Evolutionary conservation across 1,140 invertebrate species (phyloP), one percentile per base, ranked within the genome.

Genomic region (Palaemon carinicauda): DNA sequence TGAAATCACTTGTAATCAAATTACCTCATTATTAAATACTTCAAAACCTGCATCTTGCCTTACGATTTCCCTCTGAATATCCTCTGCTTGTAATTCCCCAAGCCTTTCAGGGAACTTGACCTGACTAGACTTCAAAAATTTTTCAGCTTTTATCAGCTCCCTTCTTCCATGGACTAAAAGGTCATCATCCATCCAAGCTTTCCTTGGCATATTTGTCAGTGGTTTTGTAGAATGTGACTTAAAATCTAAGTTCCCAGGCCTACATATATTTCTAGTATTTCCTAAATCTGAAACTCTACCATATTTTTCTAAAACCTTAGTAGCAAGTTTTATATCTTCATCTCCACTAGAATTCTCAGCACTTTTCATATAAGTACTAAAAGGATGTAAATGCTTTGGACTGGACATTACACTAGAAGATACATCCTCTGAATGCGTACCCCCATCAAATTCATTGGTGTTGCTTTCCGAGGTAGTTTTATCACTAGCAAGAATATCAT

Each of bases 181-280:
- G 15, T 80, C 84, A 74, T 86, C 84, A 4, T 86, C 84, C 31
- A 60, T 27, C 84, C 84, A 86, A 14, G 84, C 84, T 33, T 86
- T 74, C 24, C 56, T 86, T 15, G 84, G 84, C 12, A 78, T 80
- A 27, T 78, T 80, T 31, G 69, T 33, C 17, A 80, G 17, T 19
- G 83, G 83, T 9, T 51, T 80, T n/a, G 75, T 86, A 21, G 54
- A 29, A 41, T 21, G 53, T 12, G 54, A 73, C 29, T 60, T 77
- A 27, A 56, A 75, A 1, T 56, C 24, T 2, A 29, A 24, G 54
- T 41, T 41, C 1, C 54, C 19, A 9, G 51, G 27, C 19, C 50
- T n/a, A 15, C 21, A 31, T 24, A 53, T 51, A 7, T 31, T 29
- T 29, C 27, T 27, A 0, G 24, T 7, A 17, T 4, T 51, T n/a